Evolutionary conservation across 92 coral and sea anemone species (phyloP), one percentile per base, ranked within the genome.

Genomic region (Porites cylindrica): DNA sequence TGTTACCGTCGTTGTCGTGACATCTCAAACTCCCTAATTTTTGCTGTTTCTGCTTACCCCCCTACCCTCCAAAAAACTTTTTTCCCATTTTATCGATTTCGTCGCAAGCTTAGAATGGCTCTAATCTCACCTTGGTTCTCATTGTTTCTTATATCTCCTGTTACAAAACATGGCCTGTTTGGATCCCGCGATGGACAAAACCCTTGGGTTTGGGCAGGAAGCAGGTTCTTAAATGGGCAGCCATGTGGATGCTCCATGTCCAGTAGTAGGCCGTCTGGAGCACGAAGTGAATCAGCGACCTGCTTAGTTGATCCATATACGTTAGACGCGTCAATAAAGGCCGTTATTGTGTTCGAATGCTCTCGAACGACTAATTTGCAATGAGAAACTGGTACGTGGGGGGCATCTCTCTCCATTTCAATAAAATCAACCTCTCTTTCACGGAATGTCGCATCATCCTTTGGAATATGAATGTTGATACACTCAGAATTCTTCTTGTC

Each of bases 131-230:
- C 93, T 86, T 19, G 88, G 67, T 90, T 90, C 38, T 94, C 96
- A 60, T 94, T 94, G 7, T 83, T 89, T 51, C 96, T 81, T 32
- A 61, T 77, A 60, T 94, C 96, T 65, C 96, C 96, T 17, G 96
- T 82, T 6, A 43, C 20, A 79, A 91, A 94, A 50, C 94, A 91
- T 9, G 84, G 79, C 38, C 70, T 89, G 14, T 0, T n/a, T 23
- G 63, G 62, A 51, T 89, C 92, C 24, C 13, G 24, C 8, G 81
- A 53, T 11, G 56, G 59, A 21, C 84, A 86, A 43, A 51, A 62
- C 6, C 21, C 58, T 5, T 63, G 60, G 23, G 76, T 6, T 12
- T n/a, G 60, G 13, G 61, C 19, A 17, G 71, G 71, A 47, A 81
- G 53, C 60, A 87, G 71, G 19, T 43, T 43, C 6, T 67, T n/a